phyloP scores from a whole-genome alignment of 2,113 vertebrate genomes.

The Guaruba guarouba region DNA sequence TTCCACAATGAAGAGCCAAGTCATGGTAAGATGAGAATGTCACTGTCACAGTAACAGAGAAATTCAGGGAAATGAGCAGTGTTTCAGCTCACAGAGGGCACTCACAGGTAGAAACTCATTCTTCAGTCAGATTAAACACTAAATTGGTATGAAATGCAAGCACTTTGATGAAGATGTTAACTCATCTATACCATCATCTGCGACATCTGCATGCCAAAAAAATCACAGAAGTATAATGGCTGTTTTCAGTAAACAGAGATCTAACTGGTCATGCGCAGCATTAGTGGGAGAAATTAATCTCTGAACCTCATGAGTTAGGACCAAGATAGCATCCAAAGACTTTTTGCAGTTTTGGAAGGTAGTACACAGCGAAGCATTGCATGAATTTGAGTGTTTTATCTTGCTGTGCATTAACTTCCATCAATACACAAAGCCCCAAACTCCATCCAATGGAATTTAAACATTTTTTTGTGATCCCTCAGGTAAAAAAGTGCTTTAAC shows the following conservation, averaged over 20 bases:
- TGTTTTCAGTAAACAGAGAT: not conserved
- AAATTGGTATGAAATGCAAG: not conserved
- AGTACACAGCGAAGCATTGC: not conserved
- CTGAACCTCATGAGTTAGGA: not conserved
- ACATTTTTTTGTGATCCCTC: not conserved
- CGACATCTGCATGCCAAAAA: not conserved
- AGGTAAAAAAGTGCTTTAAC: not conserved
- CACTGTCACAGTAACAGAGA: not conserved
- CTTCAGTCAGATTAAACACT: not conserved
- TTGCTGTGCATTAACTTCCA: not conserved
- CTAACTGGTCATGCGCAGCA: accelerated
- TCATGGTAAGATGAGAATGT: not conserved
- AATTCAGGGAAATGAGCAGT: not conserved
- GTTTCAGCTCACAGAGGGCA: not conserved
- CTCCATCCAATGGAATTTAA: not conserved
- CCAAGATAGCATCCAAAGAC: not conserved
- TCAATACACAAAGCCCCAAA: not conserved
- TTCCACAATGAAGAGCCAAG: not conserved
- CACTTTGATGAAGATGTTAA: not conserved
- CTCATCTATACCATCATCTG: not conserved
- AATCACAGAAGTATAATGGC: accelerated
- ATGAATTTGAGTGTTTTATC: not conserved
- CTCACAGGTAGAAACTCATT: not conserved
- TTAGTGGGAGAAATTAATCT: not conserved
- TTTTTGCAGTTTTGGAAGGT: not conserved